phyloP scores from a whole-genome alignment of 2,113 vertebrate species.

The Micromys minutus region DNA sequence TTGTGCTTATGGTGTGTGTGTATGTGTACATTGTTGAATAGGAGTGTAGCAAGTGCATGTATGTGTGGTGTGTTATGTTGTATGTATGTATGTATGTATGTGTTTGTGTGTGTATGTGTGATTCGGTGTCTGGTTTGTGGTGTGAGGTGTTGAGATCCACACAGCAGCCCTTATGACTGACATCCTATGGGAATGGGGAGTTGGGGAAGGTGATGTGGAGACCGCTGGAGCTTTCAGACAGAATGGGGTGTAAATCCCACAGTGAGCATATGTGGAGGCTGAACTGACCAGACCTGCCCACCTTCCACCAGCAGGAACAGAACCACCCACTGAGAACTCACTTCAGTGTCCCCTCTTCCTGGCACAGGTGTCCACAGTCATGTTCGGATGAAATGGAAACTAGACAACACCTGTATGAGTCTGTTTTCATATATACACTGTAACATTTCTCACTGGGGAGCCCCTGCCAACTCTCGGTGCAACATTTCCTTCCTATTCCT shows the following conservation, averaged over 20 bases:
- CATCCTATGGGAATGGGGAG: not conserved
- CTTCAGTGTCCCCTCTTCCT: too few relatives aligned
- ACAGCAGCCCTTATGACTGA: not conserved
- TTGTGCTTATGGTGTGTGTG: too few relatives aligned
- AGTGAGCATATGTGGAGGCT: not conserved
- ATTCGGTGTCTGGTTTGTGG: not conserved
- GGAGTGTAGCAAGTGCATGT: too few relatives aligned
- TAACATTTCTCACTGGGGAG: not conserved
- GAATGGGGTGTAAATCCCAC: not conserved
- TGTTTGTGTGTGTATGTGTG: not conserved
- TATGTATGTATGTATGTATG: not conserved
- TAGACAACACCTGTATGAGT: fast-evolving
- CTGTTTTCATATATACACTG: too few relatives aligned
- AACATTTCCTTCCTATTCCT: not conserved
- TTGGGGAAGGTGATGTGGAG: too few relatives aligned
- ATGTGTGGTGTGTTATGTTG: too few relatives aligned
- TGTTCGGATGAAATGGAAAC: not conserved
- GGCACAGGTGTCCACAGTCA: not conserved
- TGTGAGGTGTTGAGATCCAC: not conserved
- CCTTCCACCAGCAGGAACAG: not conserved
- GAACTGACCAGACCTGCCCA: not conserved
- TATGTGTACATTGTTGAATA: too few relatives aligned
- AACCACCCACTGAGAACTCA: not conserved
- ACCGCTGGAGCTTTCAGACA: not conserved
- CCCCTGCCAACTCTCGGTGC: not conserved